Percentiles rank a stretch among this genome's conserved stretches.
These are phyloP conservation scores for Anguilla pacifica DNA, from an alignment of 2,797 vertebrate species.

Conservation along the genomic window DNA sequence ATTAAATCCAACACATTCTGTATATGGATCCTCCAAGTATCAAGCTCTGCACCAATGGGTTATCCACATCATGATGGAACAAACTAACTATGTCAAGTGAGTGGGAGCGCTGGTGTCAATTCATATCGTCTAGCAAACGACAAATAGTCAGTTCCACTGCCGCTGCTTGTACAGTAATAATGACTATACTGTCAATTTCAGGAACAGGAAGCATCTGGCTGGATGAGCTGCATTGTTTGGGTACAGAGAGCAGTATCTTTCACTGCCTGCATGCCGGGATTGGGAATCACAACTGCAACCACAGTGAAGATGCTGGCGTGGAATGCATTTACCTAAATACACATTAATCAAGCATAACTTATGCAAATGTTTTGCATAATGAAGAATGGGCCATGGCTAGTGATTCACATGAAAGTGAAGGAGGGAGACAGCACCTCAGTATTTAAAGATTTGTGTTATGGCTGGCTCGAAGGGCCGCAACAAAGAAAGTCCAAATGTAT, in stretches of 20 bases:
- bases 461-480: too few species aligned
- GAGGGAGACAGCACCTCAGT: too few species aligned
- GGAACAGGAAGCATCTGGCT: conserved; percentile 81
- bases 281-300: conserved; percentile 76
- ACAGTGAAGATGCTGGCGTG: conserved; percentile 77
- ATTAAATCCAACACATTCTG: too few species aligned
- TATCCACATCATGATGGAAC: too few species aligned
- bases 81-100: background rate
- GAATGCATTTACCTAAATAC: conserved; percentile 53
- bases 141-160: background rate
- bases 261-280: conserved; percentile 55
- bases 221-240: conserved; percentile 74
- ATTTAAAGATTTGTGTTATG: too few species aligned
- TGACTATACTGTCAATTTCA: conserved; percentile 48
- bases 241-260: conserved; percentile 63
- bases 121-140: background rate
- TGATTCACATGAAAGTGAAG: background rate
- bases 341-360: background rate
- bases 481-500: too few species aligned
- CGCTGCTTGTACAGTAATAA: background rate
- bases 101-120: too few species aligned
- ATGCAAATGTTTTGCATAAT: background rate
- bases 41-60: too few species aligned
- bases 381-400: background rate
- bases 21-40: too few species aligned